Evolutionary conservation across 2,797 vertebrate genomes (phyloP), one percentile per base, ranked within the genome.

Genomic region (Cheirogaleus major): DNA sequence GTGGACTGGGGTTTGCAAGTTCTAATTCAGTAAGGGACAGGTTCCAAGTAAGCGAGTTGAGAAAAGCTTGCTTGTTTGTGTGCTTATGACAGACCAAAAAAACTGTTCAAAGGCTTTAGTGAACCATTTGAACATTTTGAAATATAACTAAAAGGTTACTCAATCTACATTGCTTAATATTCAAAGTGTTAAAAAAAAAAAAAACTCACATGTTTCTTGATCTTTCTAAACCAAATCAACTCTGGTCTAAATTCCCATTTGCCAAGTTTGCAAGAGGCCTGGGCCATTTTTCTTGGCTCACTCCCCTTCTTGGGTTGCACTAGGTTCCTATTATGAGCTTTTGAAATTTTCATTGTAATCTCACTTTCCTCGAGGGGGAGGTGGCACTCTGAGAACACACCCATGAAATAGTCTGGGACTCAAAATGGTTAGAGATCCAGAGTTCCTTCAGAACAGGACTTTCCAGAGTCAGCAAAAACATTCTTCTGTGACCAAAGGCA

Each of bases 151-250:
- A 87, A 67, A 25, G 18, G 22, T 76, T 76, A 95, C 41, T 65
- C 17, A 65, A 35, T 65, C 63, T 65, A 86, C 92, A 35, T 94
- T 89, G 48, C 43, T 94, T 65, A 72, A 38, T 91, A 80, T 67
- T 92, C 72, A 48, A 91, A 93, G 7, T 43, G n/a, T 50, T 50
- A 1, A 8, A 18, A 48, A n/a, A 73, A 73, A 48, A 45, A 25
- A 43, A 91, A 79, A 41, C 7, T 32, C 63, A 65, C 63, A 45
- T 43, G 4, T 78, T 82, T 89, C 90, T 75, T 79, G 22, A 92
- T 67, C 25, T 65, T 82, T 89, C 87, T 89, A 86, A 84, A 79
- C 65, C 80, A 86, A 95, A 70, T 83, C 81, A 95, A 59, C 85
- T 87, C 65, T 91, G 32, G 48, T 85, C 70, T 81, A 95, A 86